Evolutionary conservation across 1,140 invertebrate genomes (phyloP), one percentile per base, ranked within the genome.

Genomic region (Pseudomyrmex gracilis): DNA sequence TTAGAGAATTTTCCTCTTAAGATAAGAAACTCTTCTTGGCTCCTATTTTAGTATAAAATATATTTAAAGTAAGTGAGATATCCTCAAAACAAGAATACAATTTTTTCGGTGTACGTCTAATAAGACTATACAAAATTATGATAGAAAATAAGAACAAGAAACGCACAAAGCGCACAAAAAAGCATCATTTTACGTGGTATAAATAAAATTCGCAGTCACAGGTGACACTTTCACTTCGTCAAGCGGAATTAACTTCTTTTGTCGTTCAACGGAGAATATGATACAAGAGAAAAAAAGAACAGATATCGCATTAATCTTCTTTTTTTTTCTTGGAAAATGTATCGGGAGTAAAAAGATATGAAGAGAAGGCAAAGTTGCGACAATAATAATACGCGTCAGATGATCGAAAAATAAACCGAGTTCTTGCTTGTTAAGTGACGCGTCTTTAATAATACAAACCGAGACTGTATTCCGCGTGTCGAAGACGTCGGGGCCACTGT

Each of bases 391-490:
- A 34, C 20, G 15, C 60, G 34, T 34, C 20, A 60, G n/a, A 17
- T 15, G 47, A 17, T 1, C 34, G 34, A 45, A 13, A 53, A 13
- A 53, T 51, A 15, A 24, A 20, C 43, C 68, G 15, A 49, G 43
- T 20, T 45, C 5, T 66, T 10, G 63, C 12, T 10, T 78, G 4
- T 34, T 34, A 58, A 80, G 55, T 70, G 53, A 71, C 20, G 15
- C 53, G 20, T 8, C 20, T 76, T 85, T 57, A 64, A 43, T n/a
- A 34, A 34, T 53, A 51, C 22, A 12, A 63, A 45, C n/a, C n/a
- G 17, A 13, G 71, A 60, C 71, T 66, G 71, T 66, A 73, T 78
- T 88, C 64, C 73, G 34, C 57, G 51, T 12, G 43, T 76, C 43
- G 51, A 76, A 64, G 60, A 55, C 73, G 24, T 24, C 55, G 77